Conservation (phyloP, 1,140 invertebrate genomes). For the Calycopis cecrops region DNA sequence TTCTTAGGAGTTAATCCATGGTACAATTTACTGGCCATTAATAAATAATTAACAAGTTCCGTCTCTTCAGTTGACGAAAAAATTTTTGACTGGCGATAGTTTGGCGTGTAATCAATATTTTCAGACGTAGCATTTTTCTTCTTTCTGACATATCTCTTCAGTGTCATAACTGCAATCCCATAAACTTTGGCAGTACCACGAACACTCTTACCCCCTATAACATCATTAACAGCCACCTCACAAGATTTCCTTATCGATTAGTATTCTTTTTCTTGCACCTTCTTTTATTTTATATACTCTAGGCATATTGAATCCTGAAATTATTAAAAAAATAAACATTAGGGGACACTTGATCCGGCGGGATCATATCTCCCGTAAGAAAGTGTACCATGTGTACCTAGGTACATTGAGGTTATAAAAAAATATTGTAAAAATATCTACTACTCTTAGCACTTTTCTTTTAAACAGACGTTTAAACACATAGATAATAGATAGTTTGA, state of each 20-base stretch:
- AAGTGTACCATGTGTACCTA: conserved; percentile 21
- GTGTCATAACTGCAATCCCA: conserved; percentile 15
- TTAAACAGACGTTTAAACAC: conserved; percentile 17
- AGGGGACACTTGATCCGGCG: conserved; percentile 19
- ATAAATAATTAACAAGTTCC: conserved; percentile 19
- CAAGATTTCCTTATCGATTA: conserved; percentile 19
- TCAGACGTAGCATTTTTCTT: conserved; percentile 21
- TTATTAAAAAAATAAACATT: conserved; percentile 20
- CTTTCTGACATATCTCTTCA: conserved; percentile 19
- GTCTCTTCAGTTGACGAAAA: conserved; percentile 17
- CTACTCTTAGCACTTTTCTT: conserved; percentile 16
- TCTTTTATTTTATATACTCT: conserved; percentile 19
- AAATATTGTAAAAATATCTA: conserved; percentile 17
- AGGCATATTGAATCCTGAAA: conserved; percentile 20
- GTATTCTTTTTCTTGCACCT: conserved; percentile 18
- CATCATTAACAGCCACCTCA: conserved; percentile 18
- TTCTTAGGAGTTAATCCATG: conserved; percentile 21
- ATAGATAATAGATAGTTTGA: conserved; percentile 16
- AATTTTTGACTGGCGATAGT: conserved; percentile 20
- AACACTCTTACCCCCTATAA: conserved; percentile 18
- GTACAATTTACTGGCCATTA: conserved; percentile 20
- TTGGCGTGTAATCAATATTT: conserved; percentile 18
- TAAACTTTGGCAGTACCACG: conserved; percentile 20
- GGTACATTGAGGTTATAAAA: conserved; percentile 19
- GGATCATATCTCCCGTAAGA: conserved; percentile 20